Percentiles rank a stretch among this genome's conserved stretches.
Conservation (phyloP, 2,113 vertebrate genomes). For the Thomomys bottae region DNA sequence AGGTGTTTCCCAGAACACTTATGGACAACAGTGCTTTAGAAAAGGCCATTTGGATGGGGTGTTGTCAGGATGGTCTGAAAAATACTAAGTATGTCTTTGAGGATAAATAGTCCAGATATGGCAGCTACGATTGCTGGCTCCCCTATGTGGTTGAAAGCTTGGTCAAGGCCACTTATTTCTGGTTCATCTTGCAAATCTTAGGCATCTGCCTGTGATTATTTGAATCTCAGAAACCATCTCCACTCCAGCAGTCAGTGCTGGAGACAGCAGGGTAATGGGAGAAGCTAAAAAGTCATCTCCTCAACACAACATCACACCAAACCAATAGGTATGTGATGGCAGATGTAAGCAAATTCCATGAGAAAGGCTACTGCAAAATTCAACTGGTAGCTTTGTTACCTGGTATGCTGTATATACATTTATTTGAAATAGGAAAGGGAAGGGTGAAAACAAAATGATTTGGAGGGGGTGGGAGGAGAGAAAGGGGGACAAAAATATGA, state of each 20-base stretch:
- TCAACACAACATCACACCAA: not conserved
- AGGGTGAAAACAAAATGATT: no score
- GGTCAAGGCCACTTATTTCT: not conserved
- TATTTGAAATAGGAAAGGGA: no score
- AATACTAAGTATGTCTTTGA: not conserved
- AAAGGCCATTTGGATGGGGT: not conserved
- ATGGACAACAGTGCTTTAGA: constrained; percentile 11
- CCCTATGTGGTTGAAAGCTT: not conserved
- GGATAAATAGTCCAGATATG: constrained; percentile 1
- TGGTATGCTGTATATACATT: no score
- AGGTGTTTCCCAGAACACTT: constrained; percentile 13
- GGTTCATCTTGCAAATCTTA: not conserved
- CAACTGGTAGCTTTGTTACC: no score
- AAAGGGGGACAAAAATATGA: no score
- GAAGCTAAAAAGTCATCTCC: not conserved
- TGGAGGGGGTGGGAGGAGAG: no score
- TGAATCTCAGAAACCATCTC: not conserved
- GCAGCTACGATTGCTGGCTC: not conserved
- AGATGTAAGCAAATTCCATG: constrained; percentile 8
- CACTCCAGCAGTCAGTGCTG: not conserved
- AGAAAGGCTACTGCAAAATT: constrained; percentile 8
- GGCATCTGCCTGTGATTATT: not conserved
- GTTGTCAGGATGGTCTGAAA: not conserved
- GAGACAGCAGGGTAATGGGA: no score
- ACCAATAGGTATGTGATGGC: constrained; percentile 9